Conservation (phyloP, 2,888 invertebrate genomes). For the Calephelis perditalis region DNA sequence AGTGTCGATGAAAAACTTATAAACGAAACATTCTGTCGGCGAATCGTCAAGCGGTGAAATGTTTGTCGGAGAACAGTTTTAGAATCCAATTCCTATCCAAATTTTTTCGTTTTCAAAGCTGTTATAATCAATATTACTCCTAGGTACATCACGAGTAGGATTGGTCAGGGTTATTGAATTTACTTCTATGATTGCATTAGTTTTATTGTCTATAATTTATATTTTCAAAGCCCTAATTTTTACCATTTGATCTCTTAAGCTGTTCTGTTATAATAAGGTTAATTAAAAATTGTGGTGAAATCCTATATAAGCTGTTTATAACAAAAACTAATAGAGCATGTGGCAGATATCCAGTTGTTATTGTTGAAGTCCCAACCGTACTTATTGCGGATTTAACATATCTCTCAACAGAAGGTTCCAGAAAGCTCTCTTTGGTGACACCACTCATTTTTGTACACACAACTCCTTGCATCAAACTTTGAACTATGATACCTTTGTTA, state of each 20-base stretch:
- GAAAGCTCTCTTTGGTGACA: conserved; percentile 15
- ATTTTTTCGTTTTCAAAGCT: no score
- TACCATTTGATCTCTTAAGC: neutral
- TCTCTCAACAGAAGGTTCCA: neutral
- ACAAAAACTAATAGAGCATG: neutral
- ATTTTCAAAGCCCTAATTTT: no score
- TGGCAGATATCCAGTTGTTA: neutral
- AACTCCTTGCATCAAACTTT: conserved; percentile 90
- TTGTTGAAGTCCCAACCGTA: neutral
- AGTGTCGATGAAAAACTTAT: no score
- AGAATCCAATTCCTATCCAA: no score
- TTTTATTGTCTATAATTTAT: no score
- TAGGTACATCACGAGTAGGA: no score
- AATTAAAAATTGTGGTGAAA: neutral
- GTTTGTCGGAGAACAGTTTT: no score
- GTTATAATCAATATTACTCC: no score
- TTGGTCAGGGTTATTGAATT: no score
- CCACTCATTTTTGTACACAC: conserved; percentile 95
- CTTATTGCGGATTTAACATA: neutral
- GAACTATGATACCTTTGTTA: conserved; percentile 84
- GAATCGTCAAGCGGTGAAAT: no score
- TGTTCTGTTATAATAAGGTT: neutral
- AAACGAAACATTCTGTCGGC: no score
- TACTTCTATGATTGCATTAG: no score
- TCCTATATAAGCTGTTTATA: neutral